Percentiles rank a stretch among this genome's conserved stretches.
Conservation (phyloP, 2,797 vertebrate species). For the Choloepus didactylus region DNA sequence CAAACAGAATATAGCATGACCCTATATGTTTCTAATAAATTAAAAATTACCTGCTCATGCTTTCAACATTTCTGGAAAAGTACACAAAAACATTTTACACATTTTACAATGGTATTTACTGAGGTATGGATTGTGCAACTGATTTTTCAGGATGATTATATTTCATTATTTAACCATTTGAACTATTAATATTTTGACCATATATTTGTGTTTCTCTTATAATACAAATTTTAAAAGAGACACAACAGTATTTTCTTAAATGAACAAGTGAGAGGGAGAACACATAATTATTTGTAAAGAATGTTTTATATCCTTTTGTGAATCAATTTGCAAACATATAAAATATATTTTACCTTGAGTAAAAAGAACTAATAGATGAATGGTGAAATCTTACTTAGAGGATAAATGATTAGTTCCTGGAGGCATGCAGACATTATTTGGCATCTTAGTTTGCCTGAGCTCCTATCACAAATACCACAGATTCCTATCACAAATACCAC, state of each 20-base stretch:
- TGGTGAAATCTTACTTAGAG: background rate
- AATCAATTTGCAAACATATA: background rate
- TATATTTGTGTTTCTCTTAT: background rate
- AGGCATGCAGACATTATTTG: too few relatives aligned
- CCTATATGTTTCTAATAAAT: background rate
- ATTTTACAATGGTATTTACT: background rate
- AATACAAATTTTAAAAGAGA: background rate
- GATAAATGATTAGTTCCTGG: background rate
- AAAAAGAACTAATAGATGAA: background rate
- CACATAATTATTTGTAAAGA: constrained; percentile 19
- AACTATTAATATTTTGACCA: background rate
- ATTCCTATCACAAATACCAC: too few relatives aligned
- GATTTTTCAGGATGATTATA: background rate
- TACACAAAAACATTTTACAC: background rate
- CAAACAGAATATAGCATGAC: background rate
- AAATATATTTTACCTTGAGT: constrained; percentile 21
- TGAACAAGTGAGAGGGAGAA: background rate
- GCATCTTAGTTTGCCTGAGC: too few relatives aligned
- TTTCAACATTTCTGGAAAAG: constrained; percentile 5
- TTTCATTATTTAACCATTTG: constrained; percentile 43
- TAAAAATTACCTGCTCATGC: background rate
- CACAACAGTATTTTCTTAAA: background rate
- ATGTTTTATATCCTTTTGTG: background rate
- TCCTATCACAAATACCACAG: too few relatives aligned
- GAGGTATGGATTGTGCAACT: background rate